Evolutionary conservation across 2,797 vertebrate species (phyloP).

Genomic region (Periophthalmus magnuspinnatus): DNA sequence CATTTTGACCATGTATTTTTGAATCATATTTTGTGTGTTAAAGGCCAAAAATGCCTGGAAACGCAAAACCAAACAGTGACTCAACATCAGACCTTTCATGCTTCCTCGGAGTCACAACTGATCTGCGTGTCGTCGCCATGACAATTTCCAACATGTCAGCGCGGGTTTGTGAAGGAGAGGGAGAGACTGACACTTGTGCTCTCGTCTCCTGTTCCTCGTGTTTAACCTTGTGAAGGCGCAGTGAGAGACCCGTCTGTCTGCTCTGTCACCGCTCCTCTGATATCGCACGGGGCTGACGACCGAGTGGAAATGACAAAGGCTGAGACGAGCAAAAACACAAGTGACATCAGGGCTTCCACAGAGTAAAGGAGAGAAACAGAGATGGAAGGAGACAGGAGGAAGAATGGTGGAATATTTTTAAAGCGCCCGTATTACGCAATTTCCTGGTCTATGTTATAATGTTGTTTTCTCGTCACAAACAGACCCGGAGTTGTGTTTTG

Average conservation of each 20-base stretch:
- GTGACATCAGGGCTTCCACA: constrained; percentile 46
- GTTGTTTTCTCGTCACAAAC: no score
- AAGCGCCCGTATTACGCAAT: no score
- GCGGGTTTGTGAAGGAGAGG: constrained; percentile 41
- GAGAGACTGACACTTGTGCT: constrained; percentile 54
- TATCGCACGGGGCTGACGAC: constrained; percentile 40
- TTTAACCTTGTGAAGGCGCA: constrained; percentile 59
- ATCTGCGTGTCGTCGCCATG: constrained; percentile 15
- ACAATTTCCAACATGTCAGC: constrained; percentile 43
- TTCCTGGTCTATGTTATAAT: no score
- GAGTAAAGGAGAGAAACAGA: constrained; percentile 41
- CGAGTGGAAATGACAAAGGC: constrained; percentile 41
- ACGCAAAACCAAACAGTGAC: neutral
- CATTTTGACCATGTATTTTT: no score
- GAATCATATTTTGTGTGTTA: no score
- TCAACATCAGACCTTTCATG: neutral
- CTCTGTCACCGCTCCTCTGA: constrained; percentile 40
- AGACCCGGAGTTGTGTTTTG: no score
- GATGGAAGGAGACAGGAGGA: constrained; percentile 29
- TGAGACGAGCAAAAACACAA: constrained; percentile 55
- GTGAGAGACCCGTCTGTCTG: constrained; percentile 51
- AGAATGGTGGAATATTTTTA: neutral
- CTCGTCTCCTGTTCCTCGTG: constrained; percentile 38
- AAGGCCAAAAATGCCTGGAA: neutral
- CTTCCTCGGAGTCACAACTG: constrained; percentile 19